Evolutionary conservation across 2,797 vertebrate genomes (phyloP), one percentile per base, ranked within the genome.

Genomic region (Lagorchestes hirsutus): DNA sequence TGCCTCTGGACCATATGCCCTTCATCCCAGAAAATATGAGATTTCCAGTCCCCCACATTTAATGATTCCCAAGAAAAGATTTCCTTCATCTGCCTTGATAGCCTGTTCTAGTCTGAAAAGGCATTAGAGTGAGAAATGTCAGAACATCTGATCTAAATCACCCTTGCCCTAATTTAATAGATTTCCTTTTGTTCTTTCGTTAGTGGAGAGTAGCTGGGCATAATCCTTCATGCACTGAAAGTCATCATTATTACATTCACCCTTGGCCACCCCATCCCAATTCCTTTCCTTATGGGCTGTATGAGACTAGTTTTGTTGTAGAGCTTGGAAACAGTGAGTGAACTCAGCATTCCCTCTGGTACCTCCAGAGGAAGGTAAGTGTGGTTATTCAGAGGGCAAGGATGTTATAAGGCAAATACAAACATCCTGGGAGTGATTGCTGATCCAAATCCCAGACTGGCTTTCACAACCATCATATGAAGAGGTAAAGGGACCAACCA

Each of bases 111-210:
- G 34, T 29, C 55, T 92, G 56, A 74, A 92, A 94, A 56, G 67
- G 9, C 55, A 24, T 95, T 93, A 18, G 31, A 58, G 50, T 91
- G 16, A 91, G 93, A 82, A 54, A 92, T 82, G 24, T 92, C 94
- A 34, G 18, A 90, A 54, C 96, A 54, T 87, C 94, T 93, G 91
- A 96, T 96, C 24, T 74, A 97, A 95, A 91, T 96, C 29, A 24
- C 90, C 50, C 24, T 58, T 97, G 96, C 92, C 54, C 58, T 90
- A 93, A 92, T 87, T 34, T 91, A 95, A 91, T 55, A 56, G 27
- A 82, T 67, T 90, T 67, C 87, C 90, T 52, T 74, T 16, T 96
- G 28, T 57, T 96, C 57, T 34, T 50, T 29, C 82, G 95, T 93
- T 94, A 94, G 91, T 46, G 93, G 90, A 94, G 96, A 97, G 94